Conservation (phyloP, 1,140 invertebrate genomes). For the Mercenaria mercenaria region DNA sequence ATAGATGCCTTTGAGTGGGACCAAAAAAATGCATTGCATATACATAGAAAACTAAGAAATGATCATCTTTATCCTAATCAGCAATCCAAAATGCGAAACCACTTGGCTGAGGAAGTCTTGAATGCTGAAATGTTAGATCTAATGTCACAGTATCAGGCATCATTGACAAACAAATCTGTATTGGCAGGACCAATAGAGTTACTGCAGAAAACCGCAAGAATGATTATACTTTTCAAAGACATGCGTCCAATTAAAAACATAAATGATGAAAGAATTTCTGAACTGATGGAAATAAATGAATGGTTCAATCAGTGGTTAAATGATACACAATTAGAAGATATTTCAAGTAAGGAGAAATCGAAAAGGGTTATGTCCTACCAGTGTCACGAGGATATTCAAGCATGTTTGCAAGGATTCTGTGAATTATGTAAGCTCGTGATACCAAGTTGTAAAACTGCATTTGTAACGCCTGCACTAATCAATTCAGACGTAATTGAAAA, state of each 20-base stretch:
- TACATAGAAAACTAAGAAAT: neutral
- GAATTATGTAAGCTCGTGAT: neutral
- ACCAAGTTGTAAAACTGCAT: too few relatives aligned
- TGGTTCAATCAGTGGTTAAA: slow-evolving; percentile 43
- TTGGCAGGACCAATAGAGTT: slow-evolving; percentile 23
- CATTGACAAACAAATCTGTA: slow-evolving; percentile 36
- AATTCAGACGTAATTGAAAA: slow-evolving; percentile 69
- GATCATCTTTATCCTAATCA: neutral
- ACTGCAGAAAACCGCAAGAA: slow-evolving; percentile 6
- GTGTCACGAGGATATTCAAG: slow-evolving; percentile 44
- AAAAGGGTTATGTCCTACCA: slow-evolving; percentile 17
- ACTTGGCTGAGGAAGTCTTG: slow-evolving; percentile 57
- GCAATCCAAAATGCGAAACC: slow-evolving; percentile 57
- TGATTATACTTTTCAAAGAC: slow-evolving; percentile 29
- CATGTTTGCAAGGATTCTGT: slow-evolving; percentile 26
- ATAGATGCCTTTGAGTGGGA: neutral
- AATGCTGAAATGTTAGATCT: slow-evolving; percentile 49
- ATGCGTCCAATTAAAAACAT: slow-evolving; percentile 16
- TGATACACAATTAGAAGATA: neutral
- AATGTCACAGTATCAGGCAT: slow-evolving; percentile 8
- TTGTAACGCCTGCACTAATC: neutral
- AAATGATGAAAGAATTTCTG: neutral
- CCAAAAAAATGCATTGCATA: neutral
- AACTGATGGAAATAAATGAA: neutral
- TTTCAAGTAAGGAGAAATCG: neutral